Evolutionary conservation across 2,888 invertebrate genomes (phyloP), one percentile per base, ranked within the genome.

Genomic region (Sinopyrophorus schimmeli): DNA sequence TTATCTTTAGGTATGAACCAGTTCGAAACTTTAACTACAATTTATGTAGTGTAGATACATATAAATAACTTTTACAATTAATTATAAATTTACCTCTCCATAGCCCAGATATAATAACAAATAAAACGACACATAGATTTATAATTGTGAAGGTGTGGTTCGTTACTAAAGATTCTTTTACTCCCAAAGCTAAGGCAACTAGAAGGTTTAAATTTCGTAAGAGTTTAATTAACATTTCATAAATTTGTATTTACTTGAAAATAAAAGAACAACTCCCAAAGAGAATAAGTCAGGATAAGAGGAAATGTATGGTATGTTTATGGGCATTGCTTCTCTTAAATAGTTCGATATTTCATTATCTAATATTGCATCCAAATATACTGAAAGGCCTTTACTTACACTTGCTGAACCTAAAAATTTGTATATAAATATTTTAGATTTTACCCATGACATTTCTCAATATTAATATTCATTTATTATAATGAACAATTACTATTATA

Each of bases 371-470:
- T 91, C 90, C 54, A 90, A 72, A 69, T 91, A 91, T 26, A 83
- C 83, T 66, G 89, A 89, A 26, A 89, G 76, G 0, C 87, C 90
- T 61, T 88, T 84, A n/a, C 87, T 89, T 9, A 90, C 89, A 48
- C 89, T 88, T 1, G 90, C 90, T 0, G 89, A 85, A 7, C 90
- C 88, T 86, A 62, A 5, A n/a, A n/a, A n/a, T n/a, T n/a, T n/a
- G n/a, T n/a, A n/a, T n/a, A n/a, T n/a, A n/a, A n/a, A n/a, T n/a
- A n/a, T n/a, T n/a, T n/a, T n/a, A 10, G 24, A 37, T 17, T n/a
- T n/a, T n/a, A n/a, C n/a, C n/a, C n/a, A n/a, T n/a, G n/a, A n/a
- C n/a, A n/a, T n/a, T n/a, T n/a, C n/a, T n/a, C n/a, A n/a, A n/a
- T n/a, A n/a, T n/a, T n/a, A n/a, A n/a, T n/a, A n/a, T n/a, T n/a